Evolutionary conservation across 2,113 vertebrate genomes (phyloP).

Genomic region (Mandrillus leucophaeus): DNA sequence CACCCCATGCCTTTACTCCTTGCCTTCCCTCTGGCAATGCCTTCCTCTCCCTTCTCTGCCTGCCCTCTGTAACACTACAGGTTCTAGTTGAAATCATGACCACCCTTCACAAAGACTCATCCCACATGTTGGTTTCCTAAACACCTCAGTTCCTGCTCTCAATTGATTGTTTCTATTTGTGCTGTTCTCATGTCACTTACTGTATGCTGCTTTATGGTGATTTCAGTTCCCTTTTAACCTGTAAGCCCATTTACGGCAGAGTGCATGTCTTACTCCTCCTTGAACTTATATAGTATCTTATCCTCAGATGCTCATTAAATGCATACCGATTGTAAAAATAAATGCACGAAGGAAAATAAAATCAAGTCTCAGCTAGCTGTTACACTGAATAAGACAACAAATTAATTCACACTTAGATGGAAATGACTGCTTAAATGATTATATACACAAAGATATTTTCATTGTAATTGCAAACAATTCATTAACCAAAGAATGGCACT

Average conservation of each 20-base stretch:
- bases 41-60: neutral
- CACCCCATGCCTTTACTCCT: neutral
- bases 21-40: too few species aligned
- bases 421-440: neutral
- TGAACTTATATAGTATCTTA: neutral
- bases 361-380: neutral
- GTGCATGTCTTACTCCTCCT: neutral
- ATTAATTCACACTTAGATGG: neutral
- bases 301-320: neutral
- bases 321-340: neutral
- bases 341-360: slow-evolving; percentile 4
- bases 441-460: neutral
- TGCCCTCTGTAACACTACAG: too few species aligned
- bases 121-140: neutral
- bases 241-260: neutral
- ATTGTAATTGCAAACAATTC: neutral
- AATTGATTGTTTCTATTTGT: neutral
- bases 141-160: neutral
- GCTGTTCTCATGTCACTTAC: neutral
- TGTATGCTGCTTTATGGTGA: neutral
- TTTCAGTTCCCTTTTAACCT: neutral
- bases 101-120: neutral
- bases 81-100: neutral
- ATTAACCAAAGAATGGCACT: neutral
- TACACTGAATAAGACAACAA: neutral